Conservation (phyloP, 2,888 invertebrate species). For the Helobdella robusta region DNA sequence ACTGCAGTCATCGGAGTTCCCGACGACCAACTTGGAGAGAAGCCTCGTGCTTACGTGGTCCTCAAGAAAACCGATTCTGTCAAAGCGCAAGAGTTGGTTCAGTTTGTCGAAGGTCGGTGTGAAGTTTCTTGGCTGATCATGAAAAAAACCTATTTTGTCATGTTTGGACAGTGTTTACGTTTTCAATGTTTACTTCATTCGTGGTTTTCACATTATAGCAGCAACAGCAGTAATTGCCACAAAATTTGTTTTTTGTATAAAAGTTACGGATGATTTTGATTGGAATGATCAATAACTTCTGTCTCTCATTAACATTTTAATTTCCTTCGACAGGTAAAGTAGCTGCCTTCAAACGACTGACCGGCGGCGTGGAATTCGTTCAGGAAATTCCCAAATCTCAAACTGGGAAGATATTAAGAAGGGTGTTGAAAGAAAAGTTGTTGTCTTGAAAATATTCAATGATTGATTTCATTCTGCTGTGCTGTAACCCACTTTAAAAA, state of each 20-base stretch:
- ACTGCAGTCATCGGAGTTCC: conserved; percentile 64
- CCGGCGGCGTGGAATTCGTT: conserved; percentile 31
- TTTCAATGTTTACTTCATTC: no score
- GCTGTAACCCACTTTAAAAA: no score
- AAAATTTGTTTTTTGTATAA: no score
- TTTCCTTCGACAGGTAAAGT: conserved; percentile 24
- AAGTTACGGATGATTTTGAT: no score
- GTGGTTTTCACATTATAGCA: no score
- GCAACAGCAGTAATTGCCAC: no score
- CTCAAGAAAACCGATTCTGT: conserved; percentile 51
- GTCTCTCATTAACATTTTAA: conserved; percentile 25
- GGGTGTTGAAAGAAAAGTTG: conserved; percentile 27
- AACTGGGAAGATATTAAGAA: conserved; percentile 32
- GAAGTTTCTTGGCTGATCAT: background rate
- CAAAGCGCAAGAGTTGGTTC: conserved; percentile 51
- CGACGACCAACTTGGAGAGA: conserved; percentile 58
- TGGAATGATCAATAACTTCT: no score
- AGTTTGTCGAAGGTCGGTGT: conserved; percentile 17
- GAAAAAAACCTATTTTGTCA: no score
- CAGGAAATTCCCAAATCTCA: conserved; percentile 30
- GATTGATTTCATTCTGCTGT: no score
- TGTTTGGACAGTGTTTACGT: no score
- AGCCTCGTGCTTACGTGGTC: conserved; percentile 65
- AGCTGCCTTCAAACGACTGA: conserved; percentile 30
- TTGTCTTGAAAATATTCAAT: no score